These are phyloP conservation scores for Zeus faber DNA, from an alignment of 2,113 vertebrate species.

Conservation along the genomic window DNA sequence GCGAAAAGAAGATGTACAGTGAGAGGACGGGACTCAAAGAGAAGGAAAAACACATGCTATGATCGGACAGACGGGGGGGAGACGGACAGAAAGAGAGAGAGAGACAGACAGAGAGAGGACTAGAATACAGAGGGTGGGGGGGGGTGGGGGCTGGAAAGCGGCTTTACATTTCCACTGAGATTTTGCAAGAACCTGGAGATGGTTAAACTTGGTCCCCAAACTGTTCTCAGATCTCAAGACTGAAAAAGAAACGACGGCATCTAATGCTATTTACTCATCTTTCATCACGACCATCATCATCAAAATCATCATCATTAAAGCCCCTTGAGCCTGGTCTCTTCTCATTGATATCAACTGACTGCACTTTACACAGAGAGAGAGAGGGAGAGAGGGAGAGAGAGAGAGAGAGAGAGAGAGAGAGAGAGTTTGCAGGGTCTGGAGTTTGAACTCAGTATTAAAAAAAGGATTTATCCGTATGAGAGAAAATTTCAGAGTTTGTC, in stretches of 20 bases:
- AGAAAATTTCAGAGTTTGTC: too few species aligned
- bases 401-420: too few species aligned
- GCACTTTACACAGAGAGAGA: constrained; percentile 9
- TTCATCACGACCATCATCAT: constrained; percentile 30
- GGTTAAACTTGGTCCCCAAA: constrained; percentile 37
- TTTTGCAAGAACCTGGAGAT: constrained; percentile 50
- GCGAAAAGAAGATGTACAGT: constrained; percentile 3
- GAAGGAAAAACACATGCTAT: not conserved
- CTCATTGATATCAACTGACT: constrained; percentile 31
- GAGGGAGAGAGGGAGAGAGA: not conserved
- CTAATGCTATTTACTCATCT: constrained; percentile 10
- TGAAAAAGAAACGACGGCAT: constrained; percentile 21
- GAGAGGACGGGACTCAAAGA: not conserved
- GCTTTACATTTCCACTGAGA: constrained; percentile 36
- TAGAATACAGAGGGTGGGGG: not conserved
- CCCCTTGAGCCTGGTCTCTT: constrained; percentile 6
- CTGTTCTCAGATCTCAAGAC: constrained; percentile 33
- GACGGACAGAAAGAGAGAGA: constrained; percentile 41
- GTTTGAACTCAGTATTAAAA: too few species aligned
- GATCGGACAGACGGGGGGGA: constrained; percentile 17
- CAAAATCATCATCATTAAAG: not conserved
- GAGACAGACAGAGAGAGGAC: constrained; percentile 20
- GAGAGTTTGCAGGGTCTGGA: too few species aligned
- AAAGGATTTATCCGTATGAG: too few species aligned
- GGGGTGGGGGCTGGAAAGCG: too few species aligned